Evolutionary conservation across 2,113 vertebrate genomes (phyloP).

Genomic region (Gadus macrocephalus): DNA sequence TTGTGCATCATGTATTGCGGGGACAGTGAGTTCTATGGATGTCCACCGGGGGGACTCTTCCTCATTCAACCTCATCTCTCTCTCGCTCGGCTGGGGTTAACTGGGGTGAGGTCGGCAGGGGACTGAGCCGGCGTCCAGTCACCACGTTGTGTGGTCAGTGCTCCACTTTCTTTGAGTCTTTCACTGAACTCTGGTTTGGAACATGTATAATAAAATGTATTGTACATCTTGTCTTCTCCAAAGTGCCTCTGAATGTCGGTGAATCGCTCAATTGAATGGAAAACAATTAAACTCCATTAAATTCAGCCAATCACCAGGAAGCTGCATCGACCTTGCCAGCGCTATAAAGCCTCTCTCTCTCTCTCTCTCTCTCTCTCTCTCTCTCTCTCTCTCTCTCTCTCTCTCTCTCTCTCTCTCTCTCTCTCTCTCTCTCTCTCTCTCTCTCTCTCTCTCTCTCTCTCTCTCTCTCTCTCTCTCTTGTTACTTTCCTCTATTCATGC

Average conservation of each 20-base stretch:
- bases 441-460: not conserved
- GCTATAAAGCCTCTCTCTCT: not conserved
- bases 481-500: slow-evolving; percentile 17
- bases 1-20: not conserved
- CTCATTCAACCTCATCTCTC: no score
- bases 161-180: no score
- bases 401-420: slow-evolving; percentile 12
- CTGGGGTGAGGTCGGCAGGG: no score
- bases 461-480: not conserved
- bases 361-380: not conserved
- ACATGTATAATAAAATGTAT: no score
- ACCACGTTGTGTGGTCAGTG: no score
- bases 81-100: no score
- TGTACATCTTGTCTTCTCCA: no score
- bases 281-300: slow-evolving; percentile 2
- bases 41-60: no score
- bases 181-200: no score
- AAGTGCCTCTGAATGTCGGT: no score
- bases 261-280: not conserved
- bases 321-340: not conserved
- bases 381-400: not conserved
- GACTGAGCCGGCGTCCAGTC: no score
- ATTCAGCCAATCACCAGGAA: not conserved
- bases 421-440: slow-evolving; percentile 5
- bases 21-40: no score